These are phyloP conservation scores for Gallirallus australis DNA, from an alignment of 2,797 vertebrate genomes.

Conservation along the genomic window DNA sequence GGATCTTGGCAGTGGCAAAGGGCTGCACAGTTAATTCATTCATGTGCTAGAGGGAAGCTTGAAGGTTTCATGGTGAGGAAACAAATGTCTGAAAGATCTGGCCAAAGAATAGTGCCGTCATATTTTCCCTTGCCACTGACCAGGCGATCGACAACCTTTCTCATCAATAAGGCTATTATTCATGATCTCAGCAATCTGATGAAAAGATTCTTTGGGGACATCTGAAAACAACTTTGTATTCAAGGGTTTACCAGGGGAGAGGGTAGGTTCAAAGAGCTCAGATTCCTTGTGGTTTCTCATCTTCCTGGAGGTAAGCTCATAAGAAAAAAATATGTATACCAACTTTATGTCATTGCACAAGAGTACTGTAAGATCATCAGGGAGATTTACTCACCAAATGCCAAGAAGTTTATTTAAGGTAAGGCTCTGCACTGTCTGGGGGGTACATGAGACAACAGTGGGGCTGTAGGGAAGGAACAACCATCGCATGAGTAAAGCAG, in stretches of 20 bases:
- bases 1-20: background rate
- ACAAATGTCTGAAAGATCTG: background rate
- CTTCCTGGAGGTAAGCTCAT: conserved; percentile 36
- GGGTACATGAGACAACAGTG: background rate
- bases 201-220: conserved; percentile 8
- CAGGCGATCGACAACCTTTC: background rate
- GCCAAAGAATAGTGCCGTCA: background rate
- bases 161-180: conserved; percentile 33
- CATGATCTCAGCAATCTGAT: background rate
- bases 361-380: background rate
- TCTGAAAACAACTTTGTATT: conserved; percentile 53
- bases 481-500: background rate
- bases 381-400: background rate
- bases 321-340: background rate
- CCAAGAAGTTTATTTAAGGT: conserved; percentile 37
- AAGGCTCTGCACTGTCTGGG: background rate
- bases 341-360: conserved; percentile 1
- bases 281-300: conserved; percentile 47
- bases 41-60: background rate
- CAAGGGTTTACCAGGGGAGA: background rate
- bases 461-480: background rate
- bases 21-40: background rate
- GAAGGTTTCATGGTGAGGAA: background rate
- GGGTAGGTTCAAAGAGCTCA: background rate
- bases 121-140: background rate